phyloP scores from a whole-genome alignment of 2,888 invertebrate species.

The Platypus cylindrus region DNA sequence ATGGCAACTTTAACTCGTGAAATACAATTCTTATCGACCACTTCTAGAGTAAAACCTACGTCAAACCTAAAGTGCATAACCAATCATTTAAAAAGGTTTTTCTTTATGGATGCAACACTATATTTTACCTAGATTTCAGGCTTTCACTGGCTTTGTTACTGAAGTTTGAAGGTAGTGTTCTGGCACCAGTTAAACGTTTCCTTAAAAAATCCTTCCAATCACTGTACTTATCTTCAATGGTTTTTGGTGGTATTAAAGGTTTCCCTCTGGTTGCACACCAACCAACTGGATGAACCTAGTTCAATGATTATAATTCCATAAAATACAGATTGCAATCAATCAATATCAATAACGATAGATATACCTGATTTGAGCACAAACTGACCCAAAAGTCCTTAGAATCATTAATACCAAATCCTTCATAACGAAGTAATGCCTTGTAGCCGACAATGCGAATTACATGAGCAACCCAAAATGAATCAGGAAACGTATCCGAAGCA shows the following conservation, averaged over 20 bases:
- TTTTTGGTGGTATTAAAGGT: slow-evolving; percentile 86
- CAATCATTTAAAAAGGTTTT: no score
- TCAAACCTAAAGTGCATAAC: slow-evolving; percentile 57
- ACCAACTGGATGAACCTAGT: slow-evolving; percentile 73
- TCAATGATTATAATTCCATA: no score
- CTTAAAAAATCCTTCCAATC: slow-evolving; percentile 96
- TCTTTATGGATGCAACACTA: no score
- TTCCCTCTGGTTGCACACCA: slow-evolving; percentile 96
- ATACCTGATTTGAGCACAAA: slow-evolving; percentile 80
- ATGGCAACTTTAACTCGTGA: slow-evolving; percentile 81
- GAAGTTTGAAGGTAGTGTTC: slow-evolving; percentile 88
- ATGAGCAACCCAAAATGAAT: slow-evolving; percentile 94
- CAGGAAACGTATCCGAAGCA: slow-evolving; percentile 61
- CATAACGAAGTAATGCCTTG: slow-evolving; percentile 71
- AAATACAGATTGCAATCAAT: no score
- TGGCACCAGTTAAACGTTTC: slow-evolving; percentile 83
- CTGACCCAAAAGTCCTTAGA: slow-evolving; percentile 96
- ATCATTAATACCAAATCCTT: slow-evolving; percentile 76
- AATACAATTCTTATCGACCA: slow-evolving; percentile 91
- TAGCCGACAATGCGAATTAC: slow-evolving; percentile 84
- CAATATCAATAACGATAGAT: neutral
- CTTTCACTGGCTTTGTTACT: slow-evolving; percentile 77
- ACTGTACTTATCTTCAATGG: slow-evolving; percentile 82
- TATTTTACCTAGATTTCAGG: slow-evolving; percentile 48
- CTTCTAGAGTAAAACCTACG: slow-evolving; percentile 76